Base-by-base conservation (phyloP, 2,797 vertebrate genomes). In the Poeciliopsis turneri region DNA sequence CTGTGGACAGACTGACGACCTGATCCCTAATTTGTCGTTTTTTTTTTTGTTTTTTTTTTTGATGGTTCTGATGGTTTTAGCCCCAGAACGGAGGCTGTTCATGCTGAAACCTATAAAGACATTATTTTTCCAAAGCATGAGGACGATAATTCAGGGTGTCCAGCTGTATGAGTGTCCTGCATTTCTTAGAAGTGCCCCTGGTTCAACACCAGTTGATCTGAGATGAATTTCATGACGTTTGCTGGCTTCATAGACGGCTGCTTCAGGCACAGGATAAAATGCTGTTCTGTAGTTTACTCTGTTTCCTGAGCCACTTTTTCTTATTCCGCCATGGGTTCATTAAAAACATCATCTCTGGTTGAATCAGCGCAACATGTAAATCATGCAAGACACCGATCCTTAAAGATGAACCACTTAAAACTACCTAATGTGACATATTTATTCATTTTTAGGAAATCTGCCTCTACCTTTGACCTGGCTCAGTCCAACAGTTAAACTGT, bases 381-480 rank as follows among this genome's bases (percentile, higher is more conserved):
- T 11, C 61, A 36, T 36, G 7, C 30, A 66, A 33, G 33, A 66
- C 61, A 66, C 61, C 33, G 4, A 20, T 20, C 61, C 18, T 36
- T 12, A 20, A 66, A 36, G 30, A 66, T 39, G 15, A 64, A 25
- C 92, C 89, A 90, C 93, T 95, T 93, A 84, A 88, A 85, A 69
- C 30, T 69, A 69, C 66, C 10, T 82, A 47, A 78, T 64, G 11
- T 74, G 55, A 83, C 46, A 55, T 76, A 71, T 84, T 84, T 82
- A 79, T 75, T 78, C 71, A 78, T 79, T 41, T 81, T 85, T 79
- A 87, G 76, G 79, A 43, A 64, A 18, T 33, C 16, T 64, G 13
- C 72, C 76, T 59, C 45, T 41, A 41, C 88, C 71, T 84, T 55
- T 43, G 66, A 39, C 61, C 16, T 8, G 5, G 43, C 53, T 85